These are phyloP conservation scores for Dermolepida albohirtum DNA, from an alignment of 2,888 invertebrate species.

Conservation along the genomic window DNA sequence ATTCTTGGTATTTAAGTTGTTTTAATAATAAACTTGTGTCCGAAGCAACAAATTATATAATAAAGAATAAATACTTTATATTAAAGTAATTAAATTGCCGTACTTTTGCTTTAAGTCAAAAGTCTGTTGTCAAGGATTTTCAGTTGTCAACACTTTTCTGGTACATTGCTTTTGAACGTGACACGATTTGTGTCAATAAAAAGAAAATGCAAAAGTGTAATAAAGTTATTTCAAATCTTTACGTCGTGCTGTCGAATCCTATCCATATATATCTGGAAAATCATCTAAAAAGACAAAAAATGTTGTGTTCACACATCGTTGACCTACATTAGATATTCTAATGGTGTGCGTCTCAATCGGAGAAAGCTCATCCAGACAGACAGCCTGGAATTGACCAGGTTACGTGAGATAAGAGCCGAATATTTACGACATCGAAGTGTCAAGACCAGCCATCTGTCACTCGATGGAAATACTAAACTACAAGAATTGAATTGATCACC, in stretches of 20 bases:
- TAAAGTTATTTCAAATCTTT: slow-evolving; percentile 20
- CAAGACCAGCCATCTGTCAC: neutral
- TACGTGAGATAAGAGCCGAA: slow-evolving; percentile 55
- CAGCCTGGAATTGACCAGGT: slow-evolving; percentile 56
- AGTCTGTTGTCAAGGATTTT: slow-evolving; percentile 9
- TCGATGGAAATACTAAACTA: neutral
- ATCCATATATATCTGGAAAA: slow-evolving; percentile 39
- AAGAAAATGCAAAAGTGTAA: slow-evolving; percentile 28
- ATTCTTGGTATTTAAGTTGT: too few relatives aligned
- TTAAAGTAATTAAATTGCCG: too few relatives aligned
- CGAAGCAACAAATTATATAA: too few relatives aligned
- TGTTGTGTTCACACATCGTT: slow-evolving; percentile 56
- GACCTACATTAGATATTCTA: slow-evolving; percentile 57
- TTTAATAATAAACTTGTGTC: too few relatives aligned
- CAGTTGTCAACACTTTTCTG: slow-evolving; percentile 31
- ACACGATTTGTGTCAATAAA: slow-evolving; percentile 19
- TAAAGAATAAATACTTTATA: too few relatives aligned
- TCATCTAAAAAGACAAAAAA: slow-evolving; percentile 37
- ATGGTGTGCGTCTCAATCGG: slow-evolving; percentile 57
- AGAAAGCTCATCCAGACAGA: slow-evolving; percentile 54
- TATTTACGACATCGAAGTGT: slow-evolving; percentile 51
- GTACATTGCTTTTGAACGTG: slow-evolving; percentile 28
- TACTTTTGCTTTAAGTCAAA: too few relatives aligned
- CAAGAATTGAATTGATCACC: too few relatives aligned
- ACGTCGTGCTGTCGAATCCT: neutral